Evolutionary conservation across 1,140 invertebrate species (phyloP).

Genomic region (Paraescarpia echinospica): DNA sequence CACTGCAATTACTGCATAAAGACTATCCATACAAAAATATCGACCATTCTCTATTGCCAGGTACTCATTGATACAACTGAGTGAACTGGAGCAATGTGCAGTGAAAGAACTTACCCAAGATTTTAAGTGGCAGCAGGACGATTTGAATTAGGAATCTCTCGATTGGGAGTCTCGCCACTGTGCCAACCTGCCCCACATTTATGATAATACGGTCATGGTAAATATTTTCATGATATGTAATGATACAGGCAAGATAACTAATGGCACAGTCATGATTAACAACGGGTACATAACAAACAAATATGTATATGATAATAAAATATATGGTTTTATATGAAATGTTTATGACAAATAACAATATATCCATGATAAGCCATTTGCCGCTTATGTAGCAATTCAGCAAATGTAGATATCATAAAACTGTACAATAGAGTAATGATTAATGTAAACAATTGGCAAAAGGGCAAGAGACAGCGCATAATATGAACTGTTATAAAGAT

Average conservation of each 20-base stretch:
- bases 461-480: neutral
- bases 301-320: neutral
- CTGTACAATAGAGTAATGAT: neutral
- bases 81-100: too few relatives aligned
- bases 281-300: neutral
- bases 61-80: too few relatives aligned
- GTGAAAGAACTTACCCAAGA: too few relatives aligned
- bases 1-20: too few relatives aligned
- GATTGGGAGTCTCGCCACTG: too few relatives aligned
- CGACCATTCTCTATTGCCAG: too few relatives aligned
- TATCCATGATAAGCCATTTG: neutral
- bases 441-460: neutral
- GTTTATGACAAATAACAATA: neutral
- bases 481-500: neutral
- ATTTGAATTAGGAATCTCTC: too few relatives aligned
- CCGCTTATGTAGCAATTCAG: neutral
- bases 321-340: neutral
- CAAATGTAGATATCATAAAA: too few relatives aligned
- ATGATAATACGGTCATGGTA: neutral
- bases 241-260: neutral
- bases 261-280: neutral
- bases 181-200: neutral
- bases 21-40: too few relatives aligned
- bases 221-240: neutral
- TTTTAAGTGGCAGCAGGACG: too few relatives aligned